Conservation (phyloP, 1,140 invertebrate genomes). For the Neelides sp. region DNA sequence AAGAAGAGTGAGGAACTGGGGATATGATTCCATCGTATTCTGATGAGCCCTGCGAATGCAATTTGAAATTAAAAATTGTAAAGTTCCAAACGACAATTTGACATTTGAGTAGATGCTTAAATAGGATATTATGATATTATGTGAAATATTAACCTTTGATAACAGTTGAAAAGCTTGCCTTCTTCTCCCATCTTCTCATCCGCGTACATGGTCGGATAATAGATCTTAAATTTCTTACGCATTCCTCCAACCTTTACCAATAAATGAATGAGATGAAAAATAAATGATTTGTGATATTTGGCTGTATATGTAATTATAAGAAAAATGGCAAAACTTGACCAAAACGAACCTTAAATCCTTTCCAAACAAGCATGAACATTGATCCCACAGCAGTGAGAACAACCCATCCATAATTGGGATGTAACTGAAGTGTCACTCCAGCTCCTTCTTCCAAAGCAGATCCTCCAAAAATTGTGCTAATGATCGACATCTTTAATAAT, state of each 20-base stretch:
- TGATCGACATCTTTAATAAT: too few relatives aligned
- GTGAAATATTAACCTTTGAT: conserved; percentile 30
- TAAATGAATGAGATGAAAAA: background rate
- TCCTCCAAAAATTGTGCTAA: conserved; percentile 24
- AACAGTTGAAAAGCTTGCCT: conserved; percentile 39
- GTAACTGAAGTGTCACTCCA: conserved; percentile 11
- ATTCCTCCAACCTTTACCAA: conserved; percentile 32
- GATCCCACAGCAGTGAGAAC: conserved; percentile 35
- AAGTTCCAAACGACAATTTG: background rate
- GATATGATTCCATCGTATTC: conserved; percentile 40
- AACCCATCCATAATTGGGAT: conserved; percentile 35
- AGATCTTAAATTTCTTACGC: conserved; percentile 33
- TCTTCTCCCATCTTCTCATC: conserved; percentile 29
- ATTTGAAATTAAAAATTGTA: background rate
- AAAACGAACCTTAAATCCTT: conserved; percentile 32
- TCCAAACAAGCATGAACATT: conserved; percentile 35
- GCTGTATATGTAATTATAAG: too few relatives aligned
- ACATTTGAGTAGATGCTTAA: background rate
- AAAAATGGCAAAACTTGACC: too few relatives aligned
- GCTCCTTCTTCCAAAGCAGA: conserved; percentile 11
- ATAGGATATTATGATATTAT: background rate
- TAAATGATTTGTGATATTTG: conserved; percentile 9
- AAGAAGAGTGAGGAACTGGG: conserved; percentile 37
- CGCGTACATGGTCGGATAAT: conserved; percentile 40
- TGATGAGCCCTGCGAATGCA: conserved; percentile 37